Base-by-base conservation (phyloP, 2,797 vertebrate genomes). In the Synanceia verrucosa region DNA sequence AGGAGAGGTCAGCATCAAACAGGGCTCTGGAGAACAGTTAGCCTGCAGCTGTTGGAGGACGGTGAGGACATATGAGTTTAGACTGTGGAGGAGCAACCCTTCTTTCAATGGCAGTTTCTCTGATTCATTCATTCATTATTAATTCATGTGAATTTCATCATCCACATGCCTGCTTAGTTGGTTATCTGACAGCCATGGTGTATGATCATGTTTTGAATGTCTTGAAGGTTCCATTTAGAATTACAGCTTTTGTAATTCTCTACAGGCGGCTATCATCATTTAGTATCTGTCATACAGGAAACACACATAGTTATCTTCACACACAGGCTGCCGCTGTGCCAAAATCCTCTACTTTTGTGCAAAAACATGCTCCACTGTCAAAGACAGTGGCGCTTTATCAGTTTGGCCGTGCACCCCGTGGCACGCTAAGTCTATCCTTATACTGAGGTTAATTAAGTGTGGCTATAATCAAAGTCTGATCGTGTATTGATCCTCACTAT, bases 401-500 rank as follows among this genome's bases (percentile, higher is more conserved):
- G 44, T 73, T 61, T 69, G 80, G 79, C 76, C 70, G 23, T 59
- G 51, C 65, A 59, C 46, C 62, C 50, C 1, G 12, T 56, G 78
- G 57, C 69, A 78, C 11, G 14, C 73, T 65, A 55, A 68, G 86
- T 76, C 80, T 82, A 67, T 86, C 85, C 74, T 87, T 77, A 81
- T 61, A 70, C 69, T 19, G 56, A 79, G 87, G 90, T 93, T 92
- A 90, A 94, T 93, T 92, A 92, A 89, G 88, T 88, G 86, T 88
- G 90, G 87, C 90, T 86, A 90, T 82, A 90, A 93, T 94, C 91
- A 81, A 79, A 78, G 78, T 75, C 75, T 84, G 90, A 92, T 93
- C 81, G 50, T 86, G 82, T 88, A 90, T 91, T 80, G 87, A 92
- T 93, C 82, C 73, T 63, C 76, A 76, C 86, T 72, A 71, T 82